A percentile compares a stretch with the other conserved stretches of the same genome.
phyloP scores from a whole-genome alignment of 2,113 vertebrate species.

The Alouatta palliata region DNA sequence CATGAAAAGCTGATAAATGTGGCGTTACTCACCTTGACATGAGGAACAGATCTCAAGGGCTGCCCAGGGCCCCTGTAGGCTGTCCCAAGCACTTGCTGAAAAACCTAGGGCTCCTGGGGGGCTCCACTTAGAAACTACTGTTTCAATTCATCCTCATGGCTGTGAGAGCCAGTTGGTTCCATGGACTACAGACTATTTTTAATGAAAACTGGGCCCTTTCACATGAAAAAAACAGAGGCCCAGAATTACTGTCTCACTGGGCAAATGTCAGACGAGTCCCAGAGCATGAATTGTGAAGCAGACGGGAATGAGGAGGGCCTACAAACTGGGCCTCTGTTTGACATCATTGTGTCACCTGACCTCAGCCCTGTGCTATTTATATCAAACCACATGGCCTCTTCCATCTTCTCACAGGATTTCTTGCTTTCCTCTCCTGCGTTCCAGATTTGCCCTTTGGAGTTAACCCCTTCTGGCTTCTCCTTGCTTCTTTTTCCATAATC shows the following conservation, averaged over 20 bases:
- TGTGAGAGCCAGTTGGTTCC: neutral
- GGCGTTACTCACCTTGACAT: rapidly evolving
- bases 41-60: neutral
- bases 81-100: neutral
- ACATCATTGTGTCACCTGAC: neutral
- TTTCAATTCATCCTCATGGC: neutral
- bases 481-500: neutral
- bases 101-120: neutral
- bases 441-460: neutral
- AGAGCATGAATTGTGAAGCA: neutral
- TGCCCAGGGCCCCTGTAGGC: neutral
- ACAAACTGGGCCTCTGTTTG: neutral
- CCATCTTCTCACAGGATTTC: neutral
- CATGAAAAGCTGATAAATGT: neutral
- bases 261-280: neutral
- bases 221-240: constrained; percentile 24
- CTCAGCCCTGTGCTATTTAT: neutral
- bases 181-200: neutral
- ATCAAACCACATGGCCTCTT: neutral
- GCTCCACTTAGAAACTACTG: neutral
- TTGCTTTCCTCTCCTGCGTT: neutral
- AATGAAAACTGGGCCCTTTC: constrained; percentile 10
- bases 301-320: neutral
- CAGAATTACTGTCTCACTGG: constrained; percentile 6
- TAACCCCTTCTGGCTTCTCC: neutral